Conservation (phyloP, 2,797 vertebrate genomes). For the Discoglossus pictus region DNA sequence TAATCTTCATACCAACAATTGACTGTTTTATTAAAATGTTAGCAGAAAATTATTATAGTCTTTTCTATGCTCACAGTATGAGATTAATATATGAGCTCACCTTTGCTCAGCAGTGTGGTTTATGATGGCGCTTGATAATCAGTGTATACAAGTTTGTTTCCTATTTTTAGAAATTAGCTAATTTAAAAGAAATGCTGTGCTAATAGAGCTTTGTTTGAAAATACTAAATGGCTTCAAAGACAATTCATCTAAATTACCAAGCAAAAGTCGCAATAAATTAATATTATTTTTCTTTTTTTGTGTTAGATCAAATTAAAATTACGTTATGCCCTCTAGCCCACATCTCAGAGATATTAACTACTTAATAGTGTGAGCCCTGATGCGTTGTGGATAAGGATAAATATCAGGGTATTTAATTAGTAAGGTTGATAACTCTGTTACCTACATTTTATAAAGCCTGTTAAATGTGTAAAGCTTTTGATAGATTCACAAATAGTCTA, state of each 20-base stretch:
- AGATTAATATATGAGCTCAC: constrained; percentile 60
- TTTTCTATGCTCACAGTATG: constrained; percentile 61
- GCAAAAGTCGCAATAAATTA: constrained; percentile 20
- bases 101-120: not conserved
- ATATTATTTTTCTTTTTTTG: not conserved
- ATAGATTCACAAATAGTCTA: too few relatives aligned
- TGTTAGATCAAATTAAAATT: constrained; percentile 23
- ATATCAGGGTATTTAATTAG: too few relatives aligned
- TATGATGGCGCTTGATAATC: constrained; percentile 12
- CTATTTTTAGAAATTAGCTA: constrained; percentile 17
- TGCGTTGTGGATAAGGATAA: too few relatives aligned
- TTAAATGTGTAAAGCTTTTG: too few relatives aligned
- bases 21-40: constrained; percentile 65
- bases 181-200: constrained; percentile 19
- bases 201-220: constrained; percentile 1
- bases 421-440: too few relatives aligned
- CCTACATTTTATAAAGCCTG: too few relatives aligned
- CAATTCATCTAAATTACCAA: constrained; percentile 28
- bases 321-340: constrained; percentile 25
- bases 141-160: constrained; percentile 1
- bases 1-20: constrained; percentile 67
- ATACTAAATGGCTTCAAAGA: not conserved
- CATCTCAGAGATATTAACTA: constrained; percentile 19
- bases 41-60: constrained; percentile 67
- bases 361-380: constrained; percentile 13